These are phyloP conservation scores for Balearica regulorum DNA, from an alignment of 2,797 vertebrate genomes.

Conservation along the genomic window DNA sequence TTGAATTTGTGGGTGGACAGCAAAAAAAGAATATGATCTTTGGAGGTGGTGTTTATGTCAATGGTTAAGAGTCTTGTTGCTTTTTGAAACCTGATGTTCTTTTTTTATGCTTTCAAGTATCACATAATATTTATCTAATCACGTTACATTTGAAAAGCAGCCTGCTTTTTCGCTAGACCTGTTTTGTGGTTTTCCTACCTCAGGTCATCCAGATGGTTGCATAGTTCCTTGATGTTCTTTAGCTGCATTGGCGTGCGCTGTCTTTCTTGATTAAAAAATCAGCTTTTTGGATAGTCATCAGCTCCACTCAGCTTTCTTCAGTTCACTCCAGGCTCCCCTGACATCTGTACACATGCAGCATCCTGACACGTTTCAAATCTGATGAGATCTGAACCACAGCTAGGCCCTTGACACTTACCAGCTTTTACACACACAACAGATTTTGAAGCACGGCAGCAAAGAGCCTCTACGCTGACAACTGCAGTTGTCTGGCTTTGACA, in stretches of 20 bases:
- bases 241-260: neutral
- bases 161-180: neutral
- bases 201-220: neutral
- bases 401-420: neutral
- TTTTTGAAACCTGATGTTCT: neutral
- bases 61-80: neutral
- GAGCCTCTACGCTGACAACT: neutral
- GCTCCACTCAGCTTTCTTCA: conserved; percentile 13
- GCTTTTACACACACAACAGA: neutral
- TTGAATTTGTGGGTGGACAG: neutral
- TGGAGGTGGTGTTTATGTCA: neutral
- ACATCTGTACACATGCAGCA: neutral
- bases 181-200: neutral
- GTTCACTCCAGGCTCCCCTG: neutral
- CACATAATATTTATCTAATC: neutral
- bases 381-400: conserved; percentile 6
- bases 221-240: neutral
- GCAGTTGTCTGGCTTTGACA: neutral
- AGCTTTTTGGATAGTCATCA: conserved; percentile 11
- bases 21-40: neutral
- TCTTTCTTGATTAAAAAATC: conserved; percentile 29
- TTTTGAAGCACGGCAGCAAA: neutral
- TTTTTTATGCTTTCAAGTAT: neutral
- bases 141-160: neutral
- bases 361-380: neutral